Conservation (phyloP, 2,797 vertebrate species). For the Pangasius krempfi region DNA sequence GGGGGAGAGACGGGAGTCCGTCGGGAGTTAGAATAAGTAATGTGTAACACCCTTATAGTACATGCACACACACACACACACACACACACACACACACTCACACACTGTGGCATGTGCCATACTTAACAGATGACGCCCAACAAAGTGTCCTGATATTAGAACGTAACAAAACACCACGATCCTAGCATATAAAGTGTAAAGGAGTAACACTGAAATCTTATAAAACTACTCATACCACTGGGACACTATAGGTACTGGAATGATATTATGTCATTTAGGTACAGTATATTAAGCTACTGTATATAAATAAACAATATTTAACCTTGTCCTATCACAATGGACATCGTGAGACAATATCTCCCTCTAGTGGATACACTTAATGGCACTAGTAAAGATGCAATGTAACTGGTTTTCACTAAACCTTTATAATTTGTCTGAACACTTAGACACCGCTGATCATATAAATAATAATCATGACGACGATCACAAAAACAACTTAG, state of each 20-base stretch:
- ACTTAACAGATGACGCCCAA: background rate
- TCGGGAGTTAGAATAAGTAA: conserved; percentile 92
- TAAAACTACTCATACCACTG: conserved; percentile 3
- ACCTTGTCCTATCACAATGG: too few species aligned
- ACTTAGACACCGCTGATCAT: background rate
- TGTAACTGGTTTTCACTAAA: conserved; percentile 2
- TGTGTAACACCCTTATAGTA: conserved; percentile 69
- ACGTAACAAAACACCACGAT: background rate
- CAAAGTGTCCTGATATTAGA: background rate
- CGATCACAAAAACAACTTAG: too few species aligned
- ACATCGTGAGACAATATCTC: conserved; percentile 18
- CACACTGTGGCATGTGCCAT: background rate
- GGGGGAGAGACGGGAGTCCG: conserved; percentile 66
- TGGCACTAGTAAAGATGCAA: background rate
- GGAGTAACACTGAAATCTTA: background rate
- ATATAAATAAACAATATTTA: background rate
- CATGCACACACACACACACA: background rate
- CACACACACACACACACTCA: background rate
- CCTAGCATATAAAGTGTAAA: background rate
- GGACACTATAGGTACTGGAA: background rate
- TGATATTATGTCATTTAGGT: background rate
- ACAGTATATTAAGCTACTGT: background rate
- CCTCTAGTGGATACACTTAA: conserved; percentile 26
- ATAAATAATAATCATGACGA: background rate
- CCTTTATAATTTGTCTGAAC: background rate